Evolutionary conservation across 2,113 vertebrate genomes (phyloP).

Genomic region (Sminthopsis crassicaudata): DNA sequence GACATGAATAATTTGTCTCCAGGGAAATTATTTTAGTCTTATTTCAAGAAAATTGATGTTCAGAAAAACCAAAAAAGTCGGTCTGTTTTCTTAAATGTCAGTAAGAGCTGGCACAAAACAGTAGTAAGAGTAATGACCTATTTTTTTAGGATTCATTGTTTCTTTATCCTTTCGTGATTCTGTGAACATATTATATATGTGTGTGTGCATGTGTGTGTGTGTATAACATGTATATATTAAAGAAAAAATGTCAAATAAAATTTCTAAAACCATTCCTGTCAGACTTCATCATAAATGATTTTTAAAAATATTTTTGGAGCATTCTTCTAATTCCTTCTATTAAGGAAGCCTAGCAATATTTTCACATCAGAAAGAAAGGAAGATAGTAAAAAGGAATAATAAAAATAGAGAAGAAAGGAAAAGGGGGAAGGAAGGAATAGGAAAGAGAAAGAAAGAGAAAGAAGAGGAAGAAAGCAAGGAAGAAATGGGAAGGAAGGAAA

Average conservation of each 20-base stretch:
- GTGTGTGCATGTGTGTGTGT: too few relatives aligned
- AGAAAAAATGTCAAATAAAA: not conserved
- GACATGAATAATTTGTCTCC: constrained; percentile 43
- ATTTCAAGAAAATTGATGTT: constrained; percentile 62
- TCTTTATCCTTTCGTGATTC: not conserved
- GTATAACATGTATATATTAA: too few relatives aligned
- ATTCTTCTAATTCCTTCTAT: not conserved
- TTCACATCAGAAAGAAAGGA: not conserved
- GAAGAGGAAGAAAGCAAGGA: not conserved
- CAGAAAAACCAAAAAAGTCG: constrained; percentile 3
- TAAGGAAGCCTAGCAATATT: constrained; percentile 5
- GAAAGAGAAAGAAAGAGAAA: not conserved
- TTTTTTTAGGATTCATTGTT: not conserved
- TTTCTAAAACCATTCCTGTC: constrained; percentile 49
- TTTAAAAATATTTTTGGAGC: not conserved
- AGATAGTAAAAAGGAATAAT: accelerated
- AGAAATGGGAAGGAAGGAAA: not conserved
- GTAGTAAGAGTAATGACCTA: not conserved
- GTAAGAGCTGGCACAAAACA: not conserved
- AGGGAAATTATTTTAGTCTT: constrained; percentile 44
- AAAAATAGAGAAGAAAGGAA: not conserved
- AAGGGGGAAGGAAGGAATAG: not conserved
- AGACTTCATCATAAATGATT: constrained; percentile 33
- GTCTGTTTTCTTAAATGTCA: not conserved
- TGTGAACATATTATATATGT: not conserved